Base-by-base conservation (phyloP, 2,888 invertebrate genomes). In the Rhagophthalmus giganteus region DNA sequence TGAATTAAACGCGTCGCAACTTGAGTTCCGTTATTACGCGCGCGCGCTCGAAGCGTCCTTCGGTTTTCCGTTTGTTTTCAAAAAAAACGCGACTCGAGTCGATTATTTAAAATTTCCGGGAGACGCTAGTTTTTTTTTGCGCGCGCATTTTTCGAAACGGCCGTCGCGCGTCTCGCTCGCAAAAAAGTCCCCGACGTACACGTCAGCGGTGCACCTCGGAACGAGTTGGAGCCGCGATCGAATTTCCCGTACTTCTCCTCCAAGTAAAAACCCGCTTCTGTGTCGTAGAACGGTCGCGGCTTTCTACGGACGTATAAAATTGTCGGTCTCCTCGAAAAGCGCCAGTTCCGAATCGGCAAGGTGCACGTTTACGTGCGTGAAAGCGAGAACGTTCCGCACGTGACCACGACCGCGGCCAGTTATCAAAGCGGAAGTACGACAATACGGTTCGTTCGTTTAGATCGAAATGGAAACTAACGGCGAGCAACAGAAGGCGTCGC, bases 401-500 rank as follows among this genome's bases (percentile, higher is more conserved):
- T 48, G 53, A 37, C 34, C 25, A 32, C 2, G 13, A n/a, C n/a
- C n/a, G n/a, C n/a, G n/a, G n/a, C n/a, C n/a, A n/a, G n/a, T n/a
- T n/a, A n/a, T n/a, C n/a, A n/a, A n/a, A n/a, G n/a, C n/a, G n/a
- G n/a, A n/a, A n/a, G n/a, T n/a, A n/a, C n/a, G n/a, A n/a, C n/a
- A n/a, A n/a, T n/a, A n/a, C 13, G 24, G 12, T 25, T 25, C 14
- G 25, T 24, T 38, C 11, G 6, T 11, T 13, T 47, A n/a, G n/a
- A n/a, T n/a, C n/a, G n/a, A n/a, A n/a, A n/a, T n/a, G n/a, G n/a
- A n/a, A 1, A 47, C 45, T 13, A 54, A 49, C 15, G 60, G 59
- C 7, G 52, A 47, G 5, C 54, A 48, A 11, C 48, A 62, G 51
- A 54, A 65, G 46, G 34, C 56, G 34, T 39, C 55, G 45, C 63